Conservation (phyloP, 2,888 invertebrate genomes). For the Harpalus rubripes region DNA sequence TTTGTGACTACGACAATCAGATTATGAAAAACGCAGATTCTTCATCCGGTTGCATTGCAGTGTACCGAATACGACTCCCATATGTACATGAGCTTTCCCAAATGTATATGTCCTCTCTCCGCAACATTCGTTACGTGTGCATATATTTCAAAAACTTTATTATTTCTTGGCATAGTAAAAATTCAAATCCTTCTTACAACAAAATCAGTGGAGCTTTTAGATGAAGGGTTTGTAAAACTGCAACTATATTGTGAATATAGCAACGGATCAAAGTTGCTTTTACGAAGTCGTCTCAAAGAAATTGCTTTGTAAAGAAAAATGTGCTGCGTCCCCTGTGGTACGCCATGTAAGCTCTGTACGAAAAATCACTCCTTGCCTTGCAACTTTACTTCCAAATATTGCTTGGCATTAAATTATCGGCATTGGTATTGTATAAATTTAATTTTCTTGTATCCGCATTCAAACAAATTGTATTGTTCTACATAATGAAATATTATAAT, state of each 20-base stretch:
- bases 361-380: constrained; percentile 51
- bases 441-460: constrained; percentile 16
- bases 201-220: constrained; percentile 39
- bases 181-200: neutral
- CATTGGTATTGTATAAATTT: constrained; percentile 50
- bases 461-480: constrained; percentile 49
- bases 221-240: constrained; percentile 35
- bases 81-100: neutral
- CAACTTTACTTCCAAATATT: constrained; percentile 49
- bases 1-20: too few species aligned
- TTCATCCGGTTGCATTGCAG: too few species aligned
- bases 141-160: constrained; percentile 6
- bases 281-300: constrained; percentile 64
- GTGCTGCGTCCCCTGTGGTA: constrained; percentile 62
- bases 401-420: constrained; percentile 59
- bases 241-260: constrained; percentile 56
- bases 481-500: constrained; percentile 58
- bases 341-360: neutral
- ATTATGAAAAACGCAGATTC: too few species aligned
- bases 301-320: constrained; percentile 64
- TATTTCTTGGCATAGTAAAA: constrained; percentile 24
- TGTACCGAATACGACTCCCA: neutral
- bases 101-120: neutral
- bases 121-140: neutral
- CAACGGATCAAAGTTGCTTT: constrained; percentile 63